Percentiles rank a stretch among this genome's conserved stretches.
Conservation (phyloP, 2,888 invertebrate species). For the Bombylius major region DNA sequence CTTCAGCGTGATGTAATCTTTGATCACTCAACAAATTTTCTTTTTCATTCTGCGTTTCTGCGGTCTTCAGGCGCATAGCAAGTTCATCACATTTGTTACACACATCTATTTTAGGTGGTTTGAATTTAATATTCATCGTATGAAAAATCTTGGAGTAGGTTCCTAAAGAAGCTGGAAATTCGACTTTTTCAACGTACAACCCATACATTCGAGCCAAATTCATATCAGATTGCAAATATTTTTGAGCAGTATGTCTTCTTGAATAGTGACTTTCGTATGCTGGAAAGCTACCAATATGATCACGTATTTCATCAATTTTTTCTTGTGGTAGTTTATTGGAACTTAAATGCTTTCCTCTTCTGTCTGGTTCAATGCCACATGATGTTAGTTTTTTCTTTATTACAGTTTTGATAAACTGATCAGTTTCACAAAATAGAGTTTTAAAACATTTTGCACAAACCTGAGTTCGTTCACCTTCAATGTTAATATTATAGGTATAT, state of each 20-base stretch:
- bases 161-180: slow-evolving; percentile 1
- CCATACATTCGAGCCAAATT: slow-evolving; percentile 8
- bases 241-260: not conserved
- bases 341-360: no score
- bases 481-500: no score
- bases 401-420: no score
- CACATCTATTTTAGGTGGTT: slow-evolving; percentile 9
- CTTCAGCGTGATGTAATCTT: not conserved
- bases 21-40: not conserved
- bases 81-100: slow-evolving; percentile 10
- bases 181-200: slow-evolving; percentile 4
- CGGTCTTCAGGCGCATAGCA: not conserved
- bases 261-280: no score
- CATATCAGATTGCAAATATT: slow-evolving; percentile 1
- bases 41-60: not conserved
- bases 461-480: no score
- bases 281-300: no score
- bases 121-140: slow-evolving; percentile 9
- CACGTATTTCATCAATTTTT: no score
- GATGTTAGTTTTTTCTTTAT: no score
- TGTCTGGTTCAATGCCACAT: no score
- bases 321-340: no score
- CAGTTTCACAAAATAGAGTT: no score
- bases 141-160: slow-evolving; percentile 11
- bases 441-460: no score